Percentiles rank a stretch among this genome's conserved stretches.
Evolutionary conservation across 2,113 vertebrate species (phyloP).

Genomic region (Fulmarus glacialis): DNA sequence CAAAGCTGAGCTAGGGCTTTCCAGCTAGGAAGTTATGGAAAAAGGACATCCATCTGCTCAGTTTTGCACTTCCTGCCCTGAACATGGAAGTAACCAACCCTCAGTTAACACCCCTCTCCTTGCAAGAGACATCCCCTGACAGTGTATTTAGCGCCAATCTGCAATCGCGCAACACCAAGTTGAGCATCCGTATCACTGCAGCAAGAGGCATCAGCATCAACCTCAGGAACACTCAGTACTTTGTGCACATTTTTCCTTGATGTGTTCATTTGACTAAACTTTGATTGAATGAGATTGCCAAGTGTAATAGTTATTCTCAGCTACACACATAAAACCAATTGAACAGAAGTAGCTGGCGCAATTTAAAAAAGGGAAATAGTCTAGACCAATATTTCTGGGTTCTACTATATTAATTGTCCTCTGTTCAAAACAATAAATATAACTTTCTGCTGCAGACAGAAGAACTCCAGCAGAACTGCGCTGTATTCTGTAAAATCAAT

Average conservation of each 20-base stretch:
- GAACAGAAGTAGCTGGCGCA: not conserved
- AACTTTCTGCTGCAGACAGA: not conserved
- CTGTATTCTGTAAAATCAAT: slow-evolving; percentile 24
- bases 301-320: not conserved
- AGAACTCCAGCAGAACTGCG: not conserved
- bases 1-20: not conserved
- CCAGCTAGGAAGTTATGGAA: not conserved
- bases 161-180: not conserved
- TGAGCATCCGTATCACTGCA: no score
- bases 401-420: not conserved
- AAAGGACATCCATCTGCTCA: not conserved
- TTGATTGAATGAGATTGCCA: not conserved
- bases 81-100: fast-evolving
- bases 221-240: not conserved
- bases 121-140: not conserved
- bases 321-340: not conserved
- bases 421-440: not conserved
- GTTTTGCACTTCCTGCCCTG: not conserved
- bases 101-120: not conserved
- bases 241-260: not conserved
- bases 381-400: not conserved
- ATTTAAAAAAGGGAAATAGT: not conserved
- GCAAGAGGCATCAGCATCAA: not conserved
- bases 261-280: not conserved
- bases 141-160: not conserved